A percentile compares a stretch with the other conserved stretches of the same genome.
Conservation (phyloP, 2,888 invertebrate genomes). For the Crepidodera aurea region DNA sequence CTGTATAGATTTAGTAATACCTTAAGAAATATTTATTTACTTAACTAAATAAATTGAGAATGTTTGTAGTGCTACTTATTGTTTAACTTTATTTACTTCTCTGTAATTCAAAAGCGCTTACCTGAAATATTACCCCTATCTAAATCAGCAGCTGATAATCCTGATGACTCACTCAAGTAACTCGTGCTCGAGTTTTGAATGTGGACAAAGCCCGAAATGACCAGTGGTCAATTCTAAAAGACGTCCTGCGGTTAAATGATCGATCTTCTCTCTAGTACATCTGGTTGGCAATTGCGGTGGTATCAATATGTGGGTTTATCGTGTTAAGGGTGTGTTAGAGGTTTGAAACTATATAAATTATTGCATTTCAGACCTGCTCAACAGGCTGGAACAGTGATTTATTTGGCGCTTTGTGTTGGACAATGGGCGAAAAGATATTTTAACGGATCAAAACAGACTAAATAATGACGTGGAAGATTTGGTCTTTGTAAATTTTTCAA, state of each 20-base stretch:
- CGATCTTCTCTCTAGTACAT: slow-evolving; percentile 54
- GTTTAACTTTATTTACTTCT: too few species aligned
- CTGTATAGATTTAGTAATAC: too few species aligned
- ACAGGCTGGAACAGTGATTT: slow-evolving; percentile 24
- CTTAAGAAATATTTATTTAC: too few species aligned
- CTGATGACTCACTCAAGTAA: slow-evolving; percentile 58
- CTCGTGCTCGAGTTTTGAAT: slow-evolving; percentile 50
- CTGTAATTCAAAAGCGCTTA: neutral
- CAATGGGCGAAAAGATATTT: slow-evolving; percentile 4
- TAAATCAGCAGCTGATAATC: slow-evolving; percentile 55
- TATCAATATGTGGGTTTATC: slow-evolving; percentile 31
- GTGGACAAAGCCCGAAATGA: slow-evolving; percentile 55
- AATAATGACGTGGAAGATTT: neutral
- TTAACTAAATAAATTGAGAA: too few species aligned
- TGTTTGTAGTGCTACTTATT: too few species aligned
- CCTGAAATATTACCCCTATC: slow-evolving; percentile 3
- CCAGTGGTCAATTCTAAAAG: slow-evolving; percentile 59
- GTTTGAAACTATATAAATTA: slow-evolving; percentile 26
- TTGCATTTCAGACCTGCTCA: slow-evolving; percentile 19
- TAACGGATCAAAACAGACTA: slow-evolving; percentile 1
- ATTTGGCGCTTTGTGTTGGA: slow-evolving; percentile 3
- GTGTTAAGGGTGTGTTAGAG: slow-evolving; percentile 28
- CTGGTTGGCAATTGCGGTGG: slow-evolving; percentile 39
- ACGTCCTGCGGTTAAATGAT: slow-evolving; percentile 58
- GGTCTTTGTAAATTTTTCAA: neutral